Evolutionary conservation across 2,888 invertebrate species (phyloP).

Genomic region (Drosophila paramelanica): DNA sequence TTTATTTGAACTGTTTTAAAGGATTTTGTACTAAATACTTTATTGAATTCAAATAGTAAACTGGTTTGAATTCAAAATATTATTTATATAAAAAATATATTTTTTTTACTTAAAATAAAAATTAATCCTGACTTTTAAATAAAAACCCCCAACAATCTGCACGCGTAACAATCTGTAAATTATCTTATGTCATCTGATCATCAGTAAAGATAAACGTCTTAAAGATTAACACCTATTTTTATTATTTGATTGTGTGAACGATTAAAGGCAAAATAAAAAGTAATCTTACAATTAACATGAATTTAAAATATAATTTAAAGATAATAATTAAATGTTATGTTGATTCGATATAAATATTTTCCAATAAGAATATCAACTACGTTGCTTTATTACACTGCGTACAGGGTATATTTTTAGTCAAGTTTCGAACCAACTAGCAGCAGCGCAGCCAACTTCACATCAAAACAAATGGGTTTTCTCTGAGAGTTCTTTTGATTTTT

Average conservation of each 20-base stretch:
- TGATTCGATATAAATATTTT: no score
- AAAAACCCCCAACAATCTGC: no score
- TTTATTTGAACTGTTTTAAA: no score
- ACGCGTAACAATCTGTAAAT: not conserved
- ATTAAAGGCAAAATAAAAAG: not conserved
- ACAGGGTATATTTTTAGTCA: constrained; percentile 7
- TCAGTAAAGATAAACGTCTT: not conserved
- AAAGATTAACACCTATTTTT: not conserved
- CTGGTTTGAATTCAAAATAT: no score
- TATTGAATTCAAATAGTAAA: no score
- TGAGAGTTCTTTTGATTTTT: constrained; percentile 38
- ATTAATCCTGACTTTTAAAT: no score
- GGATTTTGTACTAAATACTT: no score
- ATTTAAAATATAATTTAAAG: not conserved
- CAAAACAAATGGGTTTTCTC: constrained; percentile 39
- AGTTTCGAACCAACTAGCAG: constrained; percentile 33
- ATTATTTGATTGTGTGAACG: not conserved
- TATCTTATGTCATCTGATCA: not conserved
- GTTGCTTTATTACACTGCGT: not conserved
- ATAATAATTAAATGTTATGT: no score
- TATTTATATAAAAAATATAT: no score
- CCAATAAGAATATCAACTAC: no score
- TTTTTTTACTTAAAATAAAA: no score
- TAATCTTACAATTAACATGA: not conserved
- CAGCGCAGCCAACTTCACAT: constrained; percentile 67